These are phyloP conservation scores for Hystrix brachyura DNA, from an alignment of 2,113 vertebrate species.

Conservation along the genomic window DNA sequence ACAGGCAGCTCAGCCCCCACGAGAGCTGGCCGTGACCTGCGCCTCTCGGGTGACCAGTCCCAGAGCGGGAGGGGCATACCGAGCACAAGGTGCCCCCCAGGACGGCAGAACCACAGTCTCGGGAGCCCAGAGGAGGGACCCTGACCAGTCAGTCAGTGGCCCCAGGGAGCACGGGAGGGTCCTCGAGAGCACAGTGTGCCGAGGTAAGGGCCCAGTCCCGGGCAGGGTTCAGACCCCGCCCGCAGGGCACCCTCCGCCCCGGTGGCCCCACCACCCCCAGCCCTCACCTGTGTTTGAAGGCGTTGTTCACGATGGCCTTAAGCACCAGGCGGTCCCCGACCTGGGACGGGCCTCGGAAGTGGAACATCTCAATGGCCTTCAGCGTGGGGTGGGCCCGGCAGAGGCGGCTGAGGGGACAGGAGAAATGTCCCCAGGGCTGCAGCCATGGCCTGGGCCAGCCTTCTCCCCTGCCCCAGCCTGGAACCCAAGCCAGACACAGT, in stretches of 20 bases:
- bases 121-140: neutral
- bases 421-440: neutral
- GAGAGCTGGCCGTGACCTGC: neutral
- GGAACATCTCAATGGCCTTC: constrained; percentile 98
- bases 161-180: too few relatives aligned
- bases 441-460: neutral
- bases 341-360: constrained; percentile 96
- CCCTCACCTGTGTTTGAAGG: constrained; percentile 95
- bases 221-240: neutral
- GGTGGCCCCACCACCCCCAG: accelerated
- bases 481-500: neutral
- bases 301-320: constrained; percentile 98
- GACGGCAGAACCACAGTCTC: neutral
- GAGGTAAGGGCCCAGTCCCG: neutral
- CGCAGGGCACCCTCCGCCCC: neutral
- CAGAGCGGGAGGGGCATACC: neutral
- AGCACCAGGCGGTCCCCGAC: constrained; percentile 96
- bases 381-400: constrained; percentile 95
- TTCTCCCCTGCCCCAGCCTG: neutral
- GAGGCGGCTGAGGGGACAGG: constrained; percentile 90
- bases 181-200: neutral
- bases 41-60: neutral
- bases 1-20: neutral
- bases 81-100: too few relatives aligned
- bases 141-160: neutral